Evolutionary conservation across 2,797 vertebrate genomes (phyloP), one percentile per base, ranked within the genome.

Genomic region (Pseudomugil gertrudae): DNA sequence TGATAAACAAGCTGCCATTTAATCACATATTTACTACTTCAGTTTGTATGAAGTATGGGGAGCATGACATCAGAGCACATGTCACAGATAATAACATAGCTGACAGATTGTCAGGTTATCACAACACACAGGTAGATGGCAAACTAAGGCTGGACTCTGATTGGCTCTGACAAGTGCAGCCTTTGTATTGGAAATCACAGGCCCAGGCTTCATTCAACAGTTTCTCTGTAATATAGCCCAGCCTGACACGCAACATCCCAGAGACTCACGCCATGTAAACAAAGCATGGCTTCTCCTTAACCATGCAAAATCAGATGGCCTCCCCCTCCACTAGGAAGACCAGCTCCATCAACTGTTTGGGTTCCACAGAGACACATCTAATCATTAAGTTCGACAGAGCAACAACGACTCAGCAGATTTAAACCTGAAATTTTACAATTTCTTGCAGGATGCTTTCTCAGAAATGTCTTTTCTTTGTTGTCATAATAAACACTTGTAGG

Each of bases 131-230:
- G 73, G 81, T 68, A 85, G 69, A 59, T 6, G 23, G 35, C 47
- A 69, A 74, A 74, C 60, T 30, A 30, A 74, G 74, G 35, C 71
- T 55, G n/a, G 61, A 58, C 32, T 40, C 53, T 78, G 73, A 86
- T 86, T 86, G 83, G 84, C 73, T 74, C 36, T 57, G 80, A 73
- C 74, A 71, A 66, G 52, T 40, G 65, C 68, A 45, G 76, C 75
- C 62, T 84, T 85, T 90, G 84, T 90, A 55, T 69, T 81, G 75
- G 79, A 87, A 87, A 88, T 53, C 17, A 4, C 29, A 40, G 62
- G 29, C 36, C 74, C 58, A 32, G 60, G 61, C 69, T 87, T 90
- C 87, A 88, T 63, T 90, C 88, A 93, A 76, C 84, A 72, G 72
- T 29, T 72, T 64, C 61, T 45, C 77, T 81, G 66, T 36, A 57